A percentile compares a stretch with the other conserved stretches of the same genome.
phyloP scores from a whole-genome alignment of 2,113 vertebrate species.

The Choloepus hoffmanni region DNA sequence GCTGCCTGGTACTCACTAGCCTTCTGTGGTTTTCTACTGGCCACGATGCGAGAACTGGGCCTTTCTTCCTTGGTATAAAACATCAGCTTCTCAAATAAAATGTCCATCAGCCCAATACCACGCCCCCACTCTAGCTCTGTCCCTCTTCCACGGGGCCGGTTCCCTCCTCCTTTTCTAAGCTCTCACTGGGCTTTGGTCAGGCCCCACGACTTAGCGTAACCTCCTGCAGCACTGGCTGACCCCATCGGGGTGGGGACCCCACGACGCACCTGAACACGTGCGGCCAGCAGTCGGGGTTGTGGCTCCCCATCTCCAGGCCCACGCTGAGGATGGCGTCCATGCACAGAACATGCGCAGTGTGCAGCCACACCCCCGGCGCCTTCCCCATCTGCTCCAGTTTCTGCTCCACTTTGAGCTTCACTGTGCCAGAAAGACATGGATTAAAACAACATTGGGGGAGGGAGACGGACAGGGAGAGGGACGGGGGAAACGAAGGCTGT shows the following conservation, averaged over 20 bases:
- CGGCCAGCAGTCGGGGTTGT: constrained; percentile 95
- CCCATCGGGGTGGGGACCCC: background rate
- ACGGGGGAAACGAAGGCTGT: background rate
- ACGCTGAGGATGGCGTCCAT: constrained; percentile 96
- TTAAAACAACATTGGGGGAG: background rate
- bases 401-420: constrained; percentile 93
- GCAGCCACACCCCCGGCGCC: constrained; percentile 90
- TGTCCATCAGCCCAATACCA: background rate
- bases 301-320: constrained; percentile 95
- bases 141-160: background rate
- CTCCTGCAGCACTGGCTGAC: background rate
- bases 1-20: background rate
- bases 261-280: constrained; percentile 91
- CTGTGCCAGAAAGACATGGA: constrained; percentile 84
- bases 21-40: background rate
- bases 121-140: background rate
- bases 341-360: constrained; percentile 93
- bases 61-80: background rate
- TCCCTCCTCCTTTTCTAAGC: background rate
- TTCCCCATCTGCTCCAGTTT: constrained; percentile 94
- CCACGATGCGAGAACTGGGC: background rate
- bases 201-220: background rate
- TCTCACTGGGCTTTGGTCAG: background rate
- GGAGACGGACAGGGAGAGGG: constrained; percentile 59
- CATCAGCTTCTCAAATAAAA: background rate